Conservation (phyloP, 1,140 invertebrate genomes). For the Aphaenogaster ashmeadi region DNA sequence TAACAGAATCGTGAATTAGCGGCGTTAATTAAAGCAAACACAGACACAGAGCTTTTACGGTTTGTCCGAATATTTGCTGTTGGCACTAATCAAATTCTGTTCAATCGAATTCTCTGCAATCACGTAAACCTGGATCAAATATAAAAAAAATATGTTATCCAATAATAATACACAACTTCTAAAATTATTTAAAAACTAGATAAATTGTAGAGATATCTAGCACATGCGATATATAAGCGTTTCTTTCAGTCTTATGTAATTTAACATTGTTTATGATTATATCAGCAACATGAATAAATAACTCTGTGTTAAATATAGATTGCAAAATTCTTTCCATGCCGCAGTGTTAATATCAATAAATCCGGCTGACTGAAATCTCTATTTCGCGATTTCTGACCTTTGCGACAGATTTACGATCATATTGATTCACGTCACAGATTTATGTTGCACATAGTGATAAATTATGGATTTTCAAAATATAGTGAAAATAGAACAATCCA, state of each 20-base stretch:
- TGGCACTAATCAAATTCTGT: conserved; percentile 23
- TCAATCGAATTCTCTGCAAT: conserved; percentile 24
- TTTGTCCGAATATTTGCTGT: conserved; percentile 24
- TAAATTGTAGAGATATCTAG: not conserved
- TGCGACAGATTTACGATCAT: conserved; percentile 38
- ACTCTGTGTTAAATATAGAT: conserved; percentile 71
- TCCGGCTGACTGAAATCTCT: conserved; percentile 29
- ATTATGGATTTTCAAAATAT: conserved; percentile 6
- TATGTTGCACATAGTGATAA: conserved; percentile 16
- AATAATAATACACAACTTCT: not conserved
- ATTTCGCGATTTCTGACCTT: conserved; percentile 28
- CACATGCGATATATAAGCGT: not conserved
- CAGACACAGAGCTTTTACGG: conserved; percentile 53
- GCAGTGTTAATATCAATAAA: conserved; percentile 37
- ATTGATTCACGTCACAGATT: conserved; percentile 16
- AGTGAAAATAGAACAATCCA: conserved; percentile 28
- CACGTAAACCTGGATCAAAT: conserved; percentile 23
- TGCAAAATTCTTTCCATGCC: conserved; percentile 59
- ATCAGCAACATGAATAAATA: conserved; percentile 70
- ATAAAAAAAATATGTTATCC: conserved; percentile 18
- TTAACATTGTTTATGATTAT: conserved; percentile 71
- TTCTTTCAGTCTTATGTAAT: conserved; percentile 69
- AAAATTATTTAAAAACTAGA: conserved; percentile 21
- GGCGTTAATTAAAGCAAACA: conserved; percentile 76
- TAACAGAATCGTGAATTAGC: conserved; percentile 71